These are phyloP conservation scores for Nematopogon swammerdamellus DNA, from an alignment of 2,888 invertebrate genomes.

Conservation along the genomic window DNA sequence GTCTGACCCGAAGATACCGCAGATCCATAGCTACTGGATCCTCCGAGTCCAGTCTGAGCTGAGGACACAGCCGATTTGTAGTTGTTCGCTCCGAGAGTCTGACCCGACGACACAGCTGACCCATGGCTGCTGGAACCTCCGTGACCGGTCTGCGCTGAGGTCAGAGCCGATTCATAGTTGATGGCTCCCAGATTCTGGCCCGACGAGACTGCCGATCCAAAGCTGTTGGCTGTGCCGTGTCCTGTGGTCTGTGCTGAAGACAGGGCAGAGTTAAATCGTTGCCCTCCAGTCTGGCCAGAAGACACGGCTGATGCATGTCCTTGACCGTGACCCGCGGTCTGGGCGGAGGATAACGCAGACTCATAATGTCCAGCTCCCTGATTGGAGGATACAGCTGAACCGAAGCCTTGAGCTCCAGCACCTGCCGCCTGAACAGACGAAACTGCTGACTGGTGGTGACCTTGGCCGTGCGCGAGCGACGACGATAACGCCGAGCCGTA, in stretches of 20 bases:
- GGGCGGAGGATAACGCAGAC: too few relatives aligned
- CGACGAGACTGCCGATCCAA: constrained; percentile 24
- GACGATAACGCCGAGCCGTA: too few relatives aligned
- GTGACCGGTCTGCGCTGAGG: background rate
- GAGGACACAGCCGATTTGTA: background rate
- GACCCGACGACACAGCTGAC: constrained; percentile 17
- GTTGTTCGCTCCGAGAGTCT: constrained; percentile 11
- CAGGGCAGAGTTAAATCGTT: background rate
- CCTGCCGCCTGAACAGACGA: too few relatives aligned
- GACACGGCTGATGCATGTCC: background rate
- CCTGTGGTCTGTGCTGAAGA: background rate
- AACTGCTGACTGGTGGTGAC: too few relatives aligned
- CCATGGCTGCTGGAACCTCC: background rate
- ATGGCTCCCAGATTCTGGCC: constrained; percentile 15
- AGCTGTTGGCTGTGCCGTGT: constrained; percentile 13
- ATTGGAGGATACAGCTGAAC: constrained; percentile 13
- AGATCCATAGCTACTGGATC: constrained; percentile 17
- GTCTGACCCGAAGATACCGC: constrained; percentile 25
- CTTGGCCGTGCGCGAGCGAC: too few relatives aligned
- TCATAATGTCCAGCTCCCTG: too few relatives aligned
- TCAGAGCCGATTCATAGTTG: constrained; percentile 17
- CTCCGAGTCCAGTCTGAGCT: background rate
- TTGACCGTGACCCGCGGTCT: too few relatives aligned
- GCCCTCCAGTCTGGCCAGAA: background rate
- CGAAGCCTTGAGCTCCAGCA: too few relatives aligned